Percentiles rank a stretch among this genome's conserved stretches.
Evolutionary conservation across 23 tunicate genomes (phyloP).

Genomic region (Botrylloides violaceus): DNA sequence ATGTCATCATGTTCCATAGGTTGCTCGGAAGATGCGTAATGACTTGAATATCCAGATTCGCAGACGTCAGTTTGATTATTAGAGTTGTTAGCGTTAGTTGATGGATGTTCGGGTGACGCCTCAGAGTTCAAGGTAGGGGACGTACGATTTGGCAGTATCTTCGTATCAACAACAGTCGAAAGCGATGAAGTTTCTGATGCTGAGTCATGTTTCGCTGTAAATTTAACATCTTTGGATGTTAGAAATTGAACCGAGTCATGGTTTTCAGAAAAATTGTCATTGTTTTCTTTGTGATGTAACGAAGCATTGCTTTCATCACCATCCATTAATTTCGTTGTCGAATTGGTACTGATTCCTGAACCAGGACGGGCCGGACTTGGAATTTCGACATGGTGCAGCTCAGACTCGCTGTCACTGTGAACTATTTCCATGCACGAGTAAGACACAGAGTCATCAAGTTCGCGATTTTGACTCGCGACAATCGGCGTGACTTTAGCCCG

Average conservation of each 20-base stretch:
- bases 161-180: too few relatives aligned
- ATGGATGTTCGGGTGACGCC: neutral
- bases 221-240: neutral
- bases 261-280: neutral
- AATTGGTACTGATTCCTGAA: neutral
- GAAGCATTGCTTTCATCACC: neutral
- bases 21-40: neutral
- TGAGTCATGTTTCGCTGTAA: neutral
- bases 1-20: neutral
- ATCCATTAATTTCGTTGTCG: slow-evolving; percentile 4
- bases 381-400: neutral
- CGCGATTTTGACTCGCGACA: neutral
- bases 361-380: neutral
- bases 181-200: neutral
- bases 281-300: neutral
- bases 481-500: slow-evolving; percentile 55
- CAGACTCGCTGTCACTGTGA: neutral
- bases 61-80: slow-evolving; percentile 2
- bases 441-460: neutral
- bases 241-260: neutral
- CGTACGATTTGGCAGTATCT: too few relatives aligned
- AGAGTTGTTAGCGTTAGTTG: neutral
- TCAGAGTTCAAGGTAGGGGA: neutral
- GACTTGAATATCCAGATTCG: slow-evolving; percentile 11
- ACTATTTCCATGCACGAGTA: slow-evolving; percentile 8